Evolutionary conservation across 1,140 invertebrate species (phyloP).

Genomic region (Drosophila kikkawai): DNA sequence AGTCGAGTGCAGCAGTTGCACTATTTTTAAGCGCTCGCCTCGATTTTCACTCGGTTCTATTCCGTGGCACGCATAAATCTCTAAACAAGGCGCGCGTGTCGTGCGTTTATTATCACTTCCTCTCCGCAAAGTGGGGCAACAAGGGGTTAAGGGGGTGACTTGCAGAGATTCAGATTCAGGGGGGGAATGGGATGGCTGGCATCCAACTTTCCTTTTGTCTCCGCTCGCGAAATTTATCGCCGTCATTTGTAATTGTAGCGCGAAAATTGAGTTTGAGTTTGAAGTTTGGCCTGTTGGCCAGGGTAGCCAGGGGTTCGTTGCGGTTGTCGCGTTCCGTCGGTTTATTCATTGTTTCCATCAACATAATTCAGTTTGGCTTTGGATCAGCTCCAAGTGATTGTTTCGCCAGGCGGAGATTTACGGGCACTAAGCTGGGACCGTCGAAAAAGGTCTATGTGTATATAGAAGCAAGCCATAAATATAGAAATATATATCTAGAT

Average conservation of each 20-base stretch:
- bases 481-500: constrained; percentile 51
- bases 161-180: constrained; percentile 21
- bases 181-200: constrained; percentile 26
- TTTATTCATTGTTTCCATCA: constrained; percentile 75
- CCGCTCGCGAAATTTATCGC: constrained; percentile 73
- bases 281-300: constrained; percentile 55
- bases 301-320: constrained; percentile 9
- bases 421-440: constrained; percentile 68
- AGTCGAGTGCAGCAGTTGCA: constrained; percentile 4
- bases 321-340: constrained; percentile 19
- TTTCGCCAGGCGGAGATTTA: constrained; percentile 71
- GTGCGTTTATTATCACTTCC: constrained; percentile 80
- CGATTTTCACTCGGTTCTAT: constrained; percentile 29
- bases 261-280: constrained; percentile 84
- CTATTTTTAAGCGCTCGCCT: constrained; percentile 35
- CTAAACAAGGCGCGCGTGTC: constrained; percentile 80
- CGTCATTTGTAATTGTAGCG: constrained; percentile 81
- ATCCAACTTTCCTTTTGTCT: constrained; percentile 75
- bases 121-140: constrained; percentile 37
- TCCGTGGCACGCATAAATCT: constrained; percentile 78
- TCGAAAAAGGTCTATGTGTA: constrained; percentile 23
- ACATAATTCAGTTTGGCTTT: constrained; percentile 77
- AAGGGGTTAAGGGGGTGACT: constrained; percentile 16
- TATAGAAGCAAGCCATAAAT: constrained; percentile 49
- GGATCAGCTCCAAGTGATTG: constrained; percentile 74